A percentile compares a stretch with the other conserved stretches of the same genome.
Conservation (phyloP, 2,797 vertebrate genomes). For the Sebastes nivosus region DNA sequence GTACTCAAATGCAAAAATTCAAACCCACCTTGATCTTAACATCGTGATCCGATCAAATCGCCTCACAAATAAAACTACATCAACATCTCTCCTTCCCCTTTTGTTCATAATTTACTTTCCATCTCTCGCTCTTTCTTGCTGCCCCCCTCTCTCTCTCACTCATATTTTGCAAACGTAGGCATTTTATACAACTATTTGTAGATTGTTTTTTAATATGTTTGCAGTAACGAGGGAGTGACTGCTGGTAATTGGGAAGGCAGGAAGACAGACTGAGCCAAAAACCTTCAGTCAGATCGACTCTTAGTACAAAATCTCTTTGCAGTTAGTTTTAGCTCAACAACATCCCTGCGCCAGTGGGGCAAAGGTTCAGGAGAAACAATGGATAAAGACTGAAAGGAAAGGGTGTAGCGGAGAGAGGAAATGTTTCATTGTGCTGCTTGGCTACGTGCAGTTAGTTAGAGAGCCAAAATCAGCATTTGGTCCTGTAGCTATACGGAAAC, state of each 20-base stretch:
- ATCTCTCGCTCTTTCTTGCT: constrained; percentile 15
- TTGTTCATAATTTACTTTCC: constrained; percentile 34
- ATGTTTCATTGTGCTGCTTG: constrained; percentile 43
- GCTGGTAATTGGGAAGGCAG: not conserved
- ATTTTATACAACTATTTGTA: constrained; percentile 51
- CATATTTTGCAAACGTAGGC: constrained; percentile 50
- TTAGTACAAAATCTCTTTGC: not conserved
- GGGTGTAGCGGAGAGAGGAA: constrained; percentile 57
- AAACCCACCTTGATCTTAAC: constrained; percentile 66
- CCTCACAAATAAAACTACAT: constrained; percentile 42
- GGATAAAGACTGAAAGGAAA: constrained; percentile 40
- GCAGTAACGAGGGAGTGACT: not conserved
- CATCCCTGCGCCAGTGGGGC: not conserved
- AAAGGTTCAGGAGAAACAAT: constrained; percentile 62
- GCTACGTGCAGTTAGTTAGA: not conserved
- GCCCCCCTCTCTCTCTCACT: constrained; percentile 17
- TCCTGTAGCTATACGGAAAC: constrained; percentile 31
- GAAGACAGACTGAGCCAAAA: constrained; percentile 9
- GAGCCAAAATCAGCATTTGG: constrained; percentile 13
- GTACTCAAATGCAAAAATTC: constrained; percentile 12
- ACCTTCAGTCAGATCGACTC: not conserved
- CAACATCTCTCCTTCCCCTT: constrained; percentile 53
- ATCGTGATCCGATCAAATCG: constrained; percentile 59
- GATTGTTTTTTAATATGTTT: constrained; percentile 4
- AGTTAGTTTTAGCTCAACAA: not conserved